Evolutionary conservation across 2,888 invertebrate species (phyloP).

Genomic region (Pantelozetes paolii): DNA sequence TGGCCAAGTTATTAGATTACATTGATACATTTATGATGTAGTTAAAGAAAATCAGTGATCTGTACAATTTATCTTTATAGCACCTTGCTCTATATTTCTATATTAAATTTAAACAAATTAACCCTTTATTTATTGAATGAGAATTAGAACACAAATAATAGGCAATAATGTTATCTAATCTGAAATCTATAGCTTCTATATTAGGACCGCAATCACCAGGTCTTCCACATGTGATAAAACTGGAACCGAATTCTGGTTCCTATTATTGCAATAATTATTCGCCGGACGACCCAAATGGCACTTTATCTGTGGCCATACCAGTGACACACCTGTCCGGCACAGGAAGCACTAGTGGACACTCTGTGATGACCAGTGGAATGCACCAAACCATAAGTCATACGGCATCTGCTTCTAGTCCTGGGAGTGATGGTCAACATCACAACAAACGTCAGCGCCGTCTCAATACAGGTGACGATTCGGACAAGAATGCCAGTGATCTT

Average conservation of each 20-base stretch:
- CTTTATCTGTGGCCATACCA: slow-evolving; percentile 2
- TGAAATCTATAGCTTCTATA: slow-evolving; percentile 5
- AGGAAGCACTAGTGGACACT: not conserved
- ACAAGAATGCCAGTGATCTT: slow-evolving; percentile 4
- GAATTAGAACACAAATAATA: too few relatives aligned
- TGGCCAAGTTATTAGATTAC: too few relatives aligned
- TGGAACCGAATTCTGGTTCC: slow-evolving; percentile 25
- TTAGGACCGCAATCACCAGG: slow-evolving; percentile 27
- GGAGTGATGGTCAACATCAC: not conserved
- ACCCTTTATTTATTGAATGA: too few relatives aligned
- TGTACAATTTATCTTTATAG: too few relatives aligned
- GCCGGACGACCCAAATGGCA: slow-evolving; percentile 22
- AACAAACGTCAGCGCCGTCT: slow-evolving; percentile 24
- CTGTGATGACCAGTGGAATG: not conserved
- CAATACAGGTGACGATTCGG: not conserved
- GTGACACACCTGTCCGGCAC: not conserved
- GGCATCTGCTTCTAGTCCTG: slow-evolving; percentile 19
- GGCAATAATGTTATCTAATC: too few relatives aligned
- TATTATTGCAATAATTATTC: slow-evolving; percentile 36
- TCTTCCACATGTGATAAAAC: slow-evolving; percentile 31
- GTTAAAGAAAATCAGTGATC: too few relatives aligned
- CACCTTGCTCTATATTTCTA: too few relatives aligned
- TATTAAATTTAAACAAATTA: too few relatives aligned
- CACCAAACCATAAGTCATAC: slow-evolving; percentile 13
- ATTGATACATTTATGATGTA: too few relatives aligned